Conservation (phyloP, 1,140 invertebrate species). For the Drosophila simulans region DNA sequence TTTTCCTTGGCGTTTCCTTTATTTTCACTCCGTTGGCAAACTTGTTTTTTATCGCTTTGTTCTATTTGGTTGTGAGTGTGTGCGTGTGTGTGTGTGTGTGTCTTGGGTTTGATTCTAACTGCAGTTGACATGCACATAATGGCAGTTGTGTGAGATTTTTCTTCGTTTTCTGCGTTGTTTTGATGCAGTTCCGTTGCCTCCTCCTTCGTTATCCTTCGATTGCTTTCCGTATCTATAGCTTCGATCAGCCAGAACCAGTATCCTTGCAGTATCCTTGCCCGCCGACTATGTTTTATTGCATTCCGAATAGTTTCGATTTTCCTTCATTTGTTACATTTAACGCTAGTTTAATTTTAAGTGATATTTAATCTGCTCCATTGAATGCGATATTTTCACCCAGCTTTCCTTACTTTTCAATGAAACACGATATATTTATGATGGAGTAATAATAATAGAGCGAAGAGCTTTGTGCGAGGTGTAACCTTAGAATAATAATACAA, state of each 20-base stretch:
- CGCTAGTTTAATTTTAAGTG: constrained; percentile 78
- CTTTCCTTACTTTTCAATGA: background rate
- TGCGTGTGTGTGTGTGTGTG: constrained; percentile 20
- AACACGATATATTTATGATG: constrained; percentile 10
- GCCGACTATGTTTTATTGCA: constrained; percentile 74
- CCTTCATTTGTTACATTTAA: constrained; percentile 81
- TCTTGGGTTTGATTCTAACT: constrained; percentile 76
- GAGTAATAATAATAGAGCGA: background rate
- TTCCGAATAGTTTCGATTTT: constrained; percentile 75
- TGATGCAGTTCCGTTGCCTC: constrained; percentile 25
- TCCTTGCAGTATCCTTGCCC: background rate
- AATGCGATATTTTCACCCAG: background rate
- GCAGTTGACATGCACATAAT: constrained; percentile 83
- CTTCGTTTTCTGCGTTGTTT: constrained; percentile 46
- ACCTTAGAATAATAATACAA: background rate
- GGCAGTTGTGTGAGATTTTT: constrained; percentile 81
- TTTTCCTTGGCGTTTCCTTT: constrained; percentile 2
- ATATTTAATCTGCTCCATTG: constrained; percentile 72
- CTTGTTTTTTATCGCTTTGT: constrained; percentile 20
- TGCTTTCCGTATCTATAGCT: constrained; percentile 59
- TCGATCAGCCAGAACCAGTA: constrained; percentile 1
- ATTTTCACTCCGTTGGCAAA: constrained; percentile 5
- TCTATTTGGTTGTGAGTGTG: constrained; percentile 31
- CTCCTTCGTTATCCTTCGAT: constrained; percentile 68
- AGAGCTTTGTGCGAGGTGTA: background rate